Conservation (phyloP, 2,113 vertebrate species). For the Tachysurus fulvidraco region DNA sequence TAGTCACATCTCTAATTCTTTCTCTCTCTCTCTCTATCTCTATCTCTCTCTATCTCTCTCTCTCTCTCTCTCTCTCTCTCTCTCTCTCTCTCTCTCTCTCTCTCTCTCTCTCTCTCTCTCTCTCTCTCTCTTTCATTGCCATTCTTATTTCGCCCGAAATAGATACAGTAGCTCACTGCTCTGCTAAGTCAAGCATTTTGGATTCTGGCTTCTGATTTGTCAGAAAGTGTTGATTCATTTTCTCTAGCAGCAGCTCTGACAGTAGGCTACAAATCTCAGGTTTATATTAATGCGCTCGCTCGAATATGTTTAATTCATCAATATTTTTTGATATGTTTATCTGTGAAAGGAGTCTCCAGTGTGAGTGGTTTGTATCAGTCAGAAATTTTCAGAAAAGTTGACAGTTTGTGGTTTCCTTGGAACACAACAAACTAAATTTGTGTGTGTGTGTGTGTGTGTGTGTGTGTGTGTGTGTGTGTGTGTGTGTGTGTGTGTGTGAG, state of each 20-base stretch:
- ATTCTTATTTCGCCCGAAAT: background rate
- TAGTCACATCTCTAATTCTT: slow-evolving; percentile 47
- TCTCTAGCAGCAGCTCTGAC: background rate
- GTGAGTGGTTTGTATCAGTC: background rate
- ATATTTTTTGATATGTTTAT: background rate
- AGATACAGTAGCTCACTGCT: background rate
- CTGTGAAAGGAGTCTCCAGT: background rate
- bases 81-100: background rate
- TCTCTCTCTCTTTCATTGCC: background rate
- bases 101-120: background rate
- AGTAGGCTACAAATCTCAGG: background rate
- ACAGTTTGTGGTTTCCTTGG: background rate
- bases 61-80: background rate
- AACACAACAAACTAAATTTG: background rate
- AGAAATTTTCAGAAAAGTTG: background rate
- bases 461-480: background rate
- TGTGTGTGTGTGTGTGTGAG: background rate
- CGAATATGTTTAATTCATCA: no score
- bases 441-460: background rate
- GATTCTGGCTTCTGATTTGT: background rate
- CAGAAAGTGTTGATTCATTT: background rate
- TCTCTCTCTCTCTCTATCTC: slow-evolving; percentile 7
- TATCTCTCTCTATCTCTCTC: background rate
- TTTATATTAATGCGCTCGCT: background rate
- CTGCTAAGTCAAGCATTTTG: background rate